Conservation (phyloP, 1,140 invertebrate species). For the Bombus balteatus region DNA sequence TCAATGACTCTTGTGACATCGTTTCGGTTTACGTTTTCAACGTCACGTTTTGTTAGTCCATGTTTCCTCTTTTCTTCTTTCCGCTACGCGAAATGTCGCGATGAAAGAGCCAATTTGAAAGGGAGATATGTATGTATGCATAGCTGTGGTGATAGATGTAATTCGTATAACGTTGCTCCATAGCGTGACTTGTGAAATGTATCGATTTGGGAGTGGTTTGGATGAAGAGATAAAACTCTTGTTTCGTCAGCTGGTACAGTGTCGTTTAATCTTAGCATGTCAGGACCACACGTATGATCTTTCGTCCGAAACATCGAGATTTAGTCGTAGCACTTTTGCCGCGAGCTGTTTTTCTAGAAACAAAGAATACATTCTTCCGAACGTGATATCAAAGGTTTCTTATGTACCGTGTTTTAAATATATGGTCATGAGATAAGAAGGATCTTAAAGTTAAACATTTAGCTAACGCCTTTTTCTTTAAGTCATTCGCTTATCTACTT, state of each 20-base stretch:
- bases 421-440: background rate
- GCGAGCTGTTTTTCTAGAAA: too few species aligned
- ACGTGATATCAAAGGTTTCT: background rate
- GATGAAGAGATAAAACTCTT: background rate
- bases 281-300: too few species aligned
- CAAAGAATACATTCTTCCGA: background rate
- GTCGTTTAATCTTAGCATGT: background rate
- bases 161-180: background rate
- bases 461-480: background rate
- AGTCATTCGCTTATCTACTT: background rate
- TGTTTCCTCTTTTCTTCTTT: background rate
- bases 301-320: background rate
- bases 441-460: background rate
- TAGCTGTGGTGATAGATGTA: background rate
- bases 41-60: slow-evolving; percentile 34
- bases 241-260: background rate
- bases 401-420: background rate
- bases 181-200: slow-evolving; percentile 14
- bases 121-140: too few species aligned
- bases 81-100: background rate
- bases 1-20: slow-evolving; percentile 75
- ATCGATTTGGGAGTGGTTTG: too few species aligned
- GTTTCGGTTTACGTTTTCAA: slow-evolving; percentile 61
- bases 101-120: background rate
- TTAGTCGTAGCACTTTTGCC: background rate